Base-by-base conservation (phyloP, 2,113 vertebrate species). In the Motacilla tschutschensis region DNA sequence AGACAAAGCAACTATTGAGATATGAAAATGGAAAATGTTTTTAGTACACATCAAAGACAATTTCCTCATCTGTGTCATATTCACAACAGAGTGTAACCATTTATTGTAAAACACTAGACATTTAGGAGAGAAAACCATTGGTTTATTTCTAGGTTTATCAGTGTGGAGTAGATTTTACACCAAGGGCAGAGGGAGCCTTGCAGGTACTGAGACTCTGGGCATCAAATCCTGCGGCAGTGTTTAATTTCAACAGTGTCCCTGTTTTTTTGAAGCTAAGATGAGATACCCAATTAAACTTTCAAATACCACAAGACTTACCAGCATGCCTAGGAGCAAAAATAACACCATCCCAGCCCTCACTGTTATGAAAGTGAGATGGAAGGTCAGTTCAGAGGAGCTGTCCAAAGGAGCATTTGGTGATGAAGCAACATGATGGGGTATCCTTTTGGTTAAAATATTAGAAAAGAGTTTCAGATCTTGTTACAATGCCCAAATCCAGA, bases 361-460 rank as follows among this genome's bases (percentile, higher is more conserved):
- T 54, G 33, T 44, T 55, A 26, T 0, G 0, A 67, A 22, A 58
- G 35, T n/a, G 75, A 63, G 81, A 24, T 0, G 4, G 64, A 67
- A 88, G 25, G 31, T 57, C 64, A 20, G 50, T 54, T 77, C 4
- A 4, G 48, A 33, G 53, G 67, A 70, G 36, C 40, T 74, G 40
- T 53, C 55, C 40, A n/a, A 41, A 87, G 50, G 48, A 59, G n/a
- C 58, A 9, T 43, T 64, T 38, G 14, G 31, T 20, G 38, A 59
- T 17, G 47, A 54, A 69, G 36, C 59, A 77, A 41, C 28, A 31
- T 53, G 22, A 22, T 1, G 1, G 1, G 14, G 0, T 40, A 64
- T 21, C 36, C 54, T 78, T 33, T 50, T 51, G 36, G n/a, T 51
- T 54, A 54, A 77, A 86, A 57, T 25, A 31, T 25, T 41, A 51